Percentiles rank a stretch among this genome's conserved stretches.
Evolutionary conservation across 2,797 vertebrate species (phyloP).

Genomic region (Pseudomugil tenellus): DNA sequence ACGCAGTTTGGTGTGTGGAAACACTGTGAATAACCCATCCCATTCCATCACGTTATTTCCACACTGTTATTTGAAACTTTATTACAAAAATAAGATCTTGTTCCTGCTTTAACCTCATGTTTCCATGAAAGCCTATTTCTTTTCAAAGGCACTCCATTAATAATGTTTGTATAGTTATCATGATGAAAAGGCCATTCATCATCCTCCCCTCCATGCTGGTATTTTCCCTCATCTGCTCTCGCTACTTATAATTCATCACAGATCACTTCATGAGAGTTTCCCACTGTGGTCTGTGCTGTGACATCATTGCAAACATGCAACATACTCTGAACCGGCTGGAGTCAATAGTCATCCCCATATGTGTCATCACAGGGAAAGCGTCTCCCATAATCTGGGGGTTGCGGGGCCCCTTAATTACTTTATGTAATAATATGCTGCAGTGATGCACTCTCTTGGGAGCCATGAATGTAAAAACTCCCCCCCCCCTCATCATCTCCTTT

Average conservation of each 20-base stretch:
- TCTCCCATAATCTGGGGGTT: slow-evolving; percentile 65
- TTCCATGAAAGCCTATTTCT: slow-evolving; percentile 11
- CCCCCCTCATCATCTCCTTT: slow-evolving; percentile 74
- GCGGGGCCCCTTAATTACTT: slow-evolving; percentile 77
- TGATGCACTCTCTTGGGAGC: slow-evolving; percentile 68
- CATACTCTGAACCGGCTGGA: slow-evolving; percentile 46
- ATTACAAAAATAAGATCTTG: neutral
- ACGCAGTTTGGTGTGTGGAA: neutral
- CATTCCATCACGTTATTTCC: neutral
- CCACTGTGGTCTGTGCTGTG: slow-evolving; percentile 61
- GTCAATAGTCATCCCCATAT: slow-evolving; percentile 62
- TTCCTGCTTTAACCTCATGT: slow-evolving; percentile 1
- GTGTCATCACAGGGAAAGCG: slow-evolving; percentile 70
- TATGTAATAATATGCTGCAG: slow-evolving; percentile 79
- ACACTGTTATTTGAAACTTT: neutral
- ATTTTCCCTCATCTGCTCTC: slow-evolving; percentile 18
- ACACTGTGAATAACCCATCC: neutral
- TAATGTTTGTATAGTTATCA: slow-evolving; percentile 24
- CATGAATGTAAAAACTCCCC: slow-evolving; percentile 71
- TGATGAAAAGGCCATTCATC: slow-evolving; percentile 23
- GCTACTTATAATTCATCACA: slow-evolving; percentile 46
- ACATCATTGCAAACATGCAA: slow-evolving; percentile 74
- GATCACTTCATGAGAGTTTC: slow-evolving; percentile 63
- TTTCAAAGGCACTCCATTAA: slow-evolving; percentile 14
- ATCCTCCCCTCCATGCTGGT: slow-evolving; percentile 17